Evolutionary conservation across 2,888 invertebrate species (phyloP).

Genomic region (Agrenia bidenticulata): DNA sequence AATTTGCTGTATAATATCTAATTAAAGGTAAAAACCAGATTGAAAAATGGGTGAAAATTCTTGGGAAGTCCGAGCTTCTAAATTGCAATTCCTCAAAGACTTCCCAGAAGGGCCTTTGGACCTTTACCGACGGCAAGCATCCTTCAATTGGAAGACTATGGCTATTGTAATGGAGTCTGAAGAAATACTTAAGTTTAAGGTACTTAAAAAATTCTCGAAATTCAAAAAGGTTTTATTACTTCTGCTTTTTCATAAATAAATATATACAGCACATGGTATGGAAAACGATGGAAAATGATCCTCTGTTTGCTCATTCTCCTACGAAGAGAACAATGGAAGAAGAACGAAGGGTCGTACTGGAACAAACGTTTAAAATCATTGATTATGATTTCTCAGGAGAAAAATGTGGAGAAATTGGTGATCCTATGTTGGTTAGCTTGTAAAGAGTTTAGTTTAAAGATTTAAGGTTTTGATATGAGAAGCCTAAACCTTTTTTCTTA

Average conservation of each 20-base stretch:
- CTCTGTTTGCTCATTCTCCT: constrained; percentile 61
- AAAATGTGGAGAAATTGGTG: constrained; percentile 39
- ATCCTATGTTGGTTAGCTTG: constrained; percentile 49
- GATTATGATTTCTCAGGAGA: constrained; percentile 65
- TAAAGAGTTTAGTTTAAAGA: background rate
- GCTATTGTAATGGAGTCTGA: constrained; percentile 77
- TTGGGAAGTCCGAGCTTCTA: too few species aligned
- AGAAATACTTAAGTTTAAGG: constrained; percentile 74
- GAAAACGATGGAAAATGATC: constrained; percentile 63
- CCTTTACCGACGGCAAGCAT: constrained; percentile 72
- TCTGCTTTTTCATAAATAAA: constrained; percentile 22
- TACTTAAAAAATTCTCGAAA: constrained; percentile 55
- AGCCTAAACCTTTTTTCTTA: too few species aligned
- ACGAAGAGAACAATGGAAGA: constrained; percentile 58
- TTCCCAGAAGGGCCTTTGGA: constrained; percentile 70
- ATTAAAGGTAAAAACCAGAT: background rate
- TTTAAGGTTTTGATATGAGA: too few species aligned
- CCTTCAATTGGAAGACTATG: constrained; percentile 84
- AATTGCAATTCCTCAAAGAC: constrained; percentile 48
- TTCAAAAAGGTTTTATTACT: background rate
- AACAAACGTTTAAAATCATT: constrained; percentile 65
- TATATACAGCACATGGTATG: constrained; percentile 63
- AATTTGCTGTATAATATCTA: too few species aligned
- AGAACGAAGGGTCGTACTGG: constrained; percentile 63
- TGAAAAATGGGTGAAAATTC: constrained; percentile 15